Base-by-base conservation (phyloP, 2,888 invertebrate genomes). In the Trissolcus brochymenae region DNA sequence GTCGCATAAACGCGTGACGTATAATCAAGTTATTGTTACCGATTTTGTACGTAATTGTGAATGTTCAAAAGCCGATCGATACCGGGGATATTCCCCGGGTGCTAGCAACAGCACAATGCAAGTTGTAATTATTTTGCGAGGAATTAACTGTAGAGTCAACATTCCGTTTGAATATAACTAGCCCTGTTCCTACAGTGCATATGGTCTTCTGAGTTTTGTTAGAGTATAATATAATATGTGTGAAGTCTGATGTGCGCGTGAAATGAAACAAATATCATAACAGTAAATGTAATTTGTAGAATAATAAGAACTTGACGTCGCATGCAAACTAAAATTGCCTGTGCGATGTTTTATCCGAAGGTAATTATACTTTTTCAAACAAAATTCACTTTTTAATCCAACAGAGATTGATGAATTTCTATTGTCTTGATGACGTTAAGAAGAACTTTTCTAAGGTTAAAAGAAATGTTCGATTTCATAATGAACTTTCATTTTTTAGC, bases 91-190 rank as follows among this genome's bases (percentile, higher is more conserved):
- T 57, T 53, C 29, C 14, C 16, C 21, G 54, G 54, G 29, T 29
- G 17, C 19, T 16, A 19, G 53, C 40, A n/a, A 59, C 46, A 62
- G 16, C 13, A 56, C 66, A 73, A 29, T 55, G 29, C 43, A 66
- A 61, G 55, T 55, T 41, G 73, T 55, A 73, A 73, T 73, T 73
- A 73, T 66, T 66, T 73, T 25, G 60, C 59, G 57, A 29, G 51
- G 60, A 65, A 64, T 72, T 72, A 72, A 72, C 65, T 64, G 59
- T 61, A 73, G 60, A 73, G 50, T 49, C 55, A 51, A 73, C 73
- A 59, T 73, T 55, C 66, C 66, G 61, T 60, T 66, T 59, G 60
- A 66, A 73, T 60, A 65, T 73, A 66, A 65, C 65, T 41, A 6
- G 60, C 65, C 53, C 43, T 50, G 65, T 60, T 41, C 64, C 60